Evolutionary conservation across 2,113 vertebrate species (phyloP).

Genomic region (Passer domesticus): DNA sequence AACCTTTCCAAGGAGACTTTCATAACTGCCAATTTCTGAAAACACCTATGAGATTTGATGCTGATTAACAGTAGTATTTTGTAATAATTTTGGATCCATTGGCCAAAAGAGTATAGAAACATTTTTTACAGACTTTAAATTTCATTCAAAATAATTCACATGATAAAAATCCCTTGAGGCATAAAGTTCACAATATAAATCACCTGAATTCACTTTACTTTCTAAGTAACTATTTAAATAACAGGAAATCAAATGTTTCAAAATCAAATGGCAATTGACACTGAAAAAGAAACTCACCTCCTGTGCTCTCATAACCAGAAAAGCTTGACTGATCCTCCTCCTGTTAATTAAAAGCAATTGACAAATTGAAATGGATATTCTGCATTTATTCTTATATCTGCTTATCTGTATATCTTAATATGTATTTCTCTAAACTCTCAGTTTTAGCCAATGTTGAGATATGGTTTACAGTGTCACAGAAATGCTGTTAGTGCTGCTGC

Average conservation of each 20-base stretch:
- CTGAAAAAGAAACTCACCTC: slow-evolving; percentile 78
- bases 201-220: not conserved
- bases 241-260: not conserved
- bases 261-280: not conserved
- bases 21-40: not conserved
- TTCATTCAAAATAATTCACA: not conserved
- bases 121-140: not conserved
- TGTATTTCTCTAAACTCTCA: not conserved
- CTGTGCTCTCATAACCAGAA: slow-evolving; percentile 73
- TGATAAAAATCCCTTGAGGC: not conserved
- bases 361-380: slow-evolving; percentile 36
- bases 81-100: not conserved
- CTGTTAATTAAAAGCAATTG: slow-evolving; percentile 71
- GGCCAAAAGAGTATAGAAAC: not conserved
- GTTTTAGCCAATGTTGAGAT: not conserved
- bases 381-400: not conserved
- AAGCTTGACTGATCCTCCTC: slow-evolving; percentile 78
- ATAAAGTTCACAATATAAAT: not conserved
- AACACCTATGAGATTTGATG: not conserved
- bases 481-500: not conserved
- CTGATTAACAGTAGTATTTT: not conserved
- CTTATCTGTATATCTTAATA: not conserved
- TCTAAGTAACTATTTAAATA: not conserved
- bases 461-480: not conserved
- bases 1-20: not conserved